These are phyloP conservation scores for Sycophaga agraensis DNA, from an alignment of 1,140 invertebrate species.

Conservation along the genomic window DNA sequence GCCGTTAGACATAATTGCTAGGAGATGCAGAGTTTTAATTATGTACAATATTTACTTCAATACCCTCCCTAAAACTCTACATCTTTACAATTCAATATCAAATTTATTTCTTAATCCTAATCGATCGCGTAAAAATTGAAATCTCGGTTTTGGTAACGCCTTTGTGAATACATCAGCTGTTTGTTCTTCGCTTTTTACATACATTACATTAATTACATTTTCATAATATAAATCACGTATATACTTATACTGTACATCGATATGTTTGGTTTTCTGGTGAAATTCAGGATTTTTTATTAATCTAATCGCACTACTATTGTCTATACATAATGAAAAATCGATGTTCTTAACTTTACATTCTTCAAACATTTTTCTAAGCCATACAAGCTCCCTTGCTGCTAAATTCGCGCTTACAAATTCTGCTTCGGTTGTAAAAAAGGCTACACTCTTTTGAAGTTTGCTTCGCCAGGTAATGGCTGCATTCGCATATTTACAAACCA, in stretches of 20 bases:
- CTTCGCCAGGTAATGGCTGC: too few relatives aligned
- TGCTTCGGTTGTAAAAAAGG: too few relatives aligned
- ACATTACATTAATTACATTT: background rate
- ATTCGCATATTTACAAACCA: too few relatives aligned
- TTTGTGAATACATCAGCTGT: slow-evolving; percentile 30
- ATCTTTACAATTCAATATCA: background rate
- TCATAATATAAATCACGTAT: slow-evolving; percentile 33
- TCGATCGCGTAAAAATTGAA: slow-evolving; percentile 2
- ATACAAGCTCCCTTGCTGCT: slow-evolving; percentile 32
- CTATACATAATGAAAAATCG: background rate
- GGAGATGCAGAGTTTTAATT: too few relatives aligned
- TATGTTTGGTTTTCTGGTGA: slow-evolving; percentile 38
- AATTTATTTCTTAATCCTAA: background rate
- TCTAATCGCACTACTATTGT: slow-evolving; percentile 35
- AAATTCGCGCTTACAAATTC: too few relatives aligned
- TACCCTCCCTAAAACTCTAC: too few relatives aligned
- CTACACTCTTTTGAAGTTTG: too few relatives aligned
- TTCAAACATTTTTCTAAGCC: slow-evolving; percentile 9
- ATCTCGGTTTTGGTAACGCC: slow-evolving; percentile 20
- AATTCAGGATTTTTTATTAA: slow-evolving; percentile 32
- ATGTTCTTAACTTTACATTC: background rate
- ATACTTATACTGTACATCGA: slow-evolving; percentile 38
- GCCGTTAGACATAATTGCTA: too few relatives aligned
- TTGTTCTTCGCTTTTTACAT: too few relatives aligned
- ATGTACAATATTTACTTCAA: too few relatives aligned